Conservation (phyloP, 1,140 invertebrate species). For the Bombus haemorrhoidalis region DNA sequence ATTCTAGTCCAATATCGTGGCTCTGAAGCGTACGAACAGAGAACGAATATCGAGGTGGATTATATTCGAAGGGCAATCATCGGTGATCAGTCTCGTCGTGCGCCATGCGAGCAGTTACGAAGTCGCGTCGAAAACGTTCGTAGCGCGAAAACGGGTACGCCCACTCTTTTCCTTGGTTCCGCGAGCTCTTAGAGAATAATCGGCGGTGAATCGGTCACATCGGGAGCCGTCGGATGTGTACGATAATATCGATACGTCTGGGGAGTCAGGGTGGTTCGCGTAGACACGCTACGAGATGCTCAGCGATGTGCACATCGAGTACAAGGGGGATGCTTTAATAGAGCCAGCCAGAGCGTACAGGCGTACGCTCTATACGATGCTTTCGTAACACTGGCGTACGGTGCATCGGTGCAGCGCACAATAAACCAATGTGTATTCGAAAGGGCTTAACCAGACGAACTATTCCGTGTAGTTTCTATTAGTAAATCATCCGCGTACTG, state of each 20-base stretch:
- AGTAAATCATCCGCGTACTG: constrained; percentile 75
- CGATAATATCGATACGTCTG: constrained; percentile 54
- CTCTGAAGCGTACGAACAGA: not conserved
- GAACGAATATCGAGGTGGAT: not conserved
- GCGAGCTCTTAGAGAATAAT: constrained; percentile 24
- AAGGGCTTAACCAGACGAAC: constrained; percentile 72
- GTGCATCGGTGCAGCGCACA: constrained; percentile 60
- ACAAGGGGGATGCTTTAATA: constrained; percentile 54
- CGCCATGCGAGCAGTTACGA: too few species aligned
- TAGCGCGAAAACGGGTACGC: not conserved
- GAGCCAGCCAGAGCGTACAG: constrained; percentile 37
- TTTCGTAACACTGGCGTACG: constrained; percentile 35
- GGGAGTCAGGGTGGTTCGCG: constrained; percentile 15
- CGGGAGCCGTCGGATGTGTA: constrained; percentile 34
- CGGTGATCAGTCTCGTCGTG: constrained; percentile 9
- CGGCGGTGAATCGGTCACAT: constrained; percentile 47
- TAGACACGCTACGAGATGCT: constrained; percentile 44
- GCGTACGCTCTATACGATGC: constrained; percentile 32
- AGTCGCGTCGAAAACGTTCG: not conserved
- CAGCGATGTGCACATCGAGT: constrained; percentile 45
- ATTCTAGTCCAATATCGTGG: not conserved
- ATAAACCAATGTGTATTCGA: constrained; percentile 68
- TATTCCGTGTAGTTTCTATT: constrained; percentile 76
- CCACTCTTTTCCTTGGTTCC: not conserved
- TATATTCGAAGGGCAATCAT: not conserved